phyloP scores from a whole-genome alignment of 2,888 invertebrate species.

The Chrysomela aeneicollis region DNA sequence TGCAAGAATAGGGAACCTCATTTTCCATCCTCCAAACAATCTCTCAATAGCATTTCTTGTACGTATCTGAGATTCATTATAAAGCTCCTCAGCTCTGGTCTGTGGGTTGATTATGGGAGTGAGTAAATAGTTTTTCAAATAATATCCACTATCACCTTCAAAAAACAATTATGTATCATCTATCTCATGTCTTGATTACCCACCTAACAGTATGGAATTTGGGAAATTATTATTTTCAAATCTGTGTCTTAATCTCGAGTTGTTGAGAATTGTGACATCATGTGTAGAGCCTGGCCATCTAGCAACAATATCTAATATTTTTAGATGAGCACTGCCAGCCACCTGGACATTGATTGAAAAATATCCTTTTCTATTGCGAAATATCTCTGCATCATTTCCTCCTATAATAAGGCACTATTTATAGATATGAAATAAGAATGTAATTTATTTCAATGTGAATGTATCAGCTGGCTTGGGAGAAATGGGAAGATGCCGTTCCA shows the following conservation, averaged over 20 bases:
- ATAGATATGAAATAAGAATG: too few species aligned
- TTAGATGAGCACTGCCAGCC: too few species aligned
- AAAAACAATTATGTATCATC: background rate
- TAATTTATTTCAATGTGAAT: too few species aligned
- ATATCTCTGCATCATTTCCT: background rate
- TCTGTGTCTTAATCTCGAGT: background rate
- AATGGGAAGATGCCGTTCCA: too few species aligned
- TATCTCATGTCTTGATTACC: background rate
- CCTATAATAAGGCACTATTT: too few species aligned
- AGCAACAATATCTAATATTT: background rate
- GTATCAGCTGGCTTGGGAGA: too few species aligned
- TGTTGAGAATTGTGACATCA: background rate
- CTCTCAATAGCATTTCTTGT: background rate
- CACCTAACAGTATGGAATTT: background rate
- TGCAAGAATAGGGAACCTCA: background rate
- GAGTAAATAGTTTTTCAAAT: background rate
- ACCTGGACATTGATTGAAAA: background rate
- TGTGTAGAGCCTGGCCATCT: background rate
- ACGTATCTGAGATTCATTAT: background rate
- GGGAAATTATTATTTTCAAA: background rate
- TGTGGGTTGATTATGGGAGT: background rate
- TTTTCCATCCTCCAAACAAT: background rate
- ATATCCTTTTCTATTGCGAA: background rate
- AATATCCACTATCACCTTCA: background rate
- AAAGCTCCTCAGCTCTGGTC: background rate